Evolutionary conservation across 1,140 invertebrate species (phyloP).

Genomic region (Tenebrio molitor): DNA sequence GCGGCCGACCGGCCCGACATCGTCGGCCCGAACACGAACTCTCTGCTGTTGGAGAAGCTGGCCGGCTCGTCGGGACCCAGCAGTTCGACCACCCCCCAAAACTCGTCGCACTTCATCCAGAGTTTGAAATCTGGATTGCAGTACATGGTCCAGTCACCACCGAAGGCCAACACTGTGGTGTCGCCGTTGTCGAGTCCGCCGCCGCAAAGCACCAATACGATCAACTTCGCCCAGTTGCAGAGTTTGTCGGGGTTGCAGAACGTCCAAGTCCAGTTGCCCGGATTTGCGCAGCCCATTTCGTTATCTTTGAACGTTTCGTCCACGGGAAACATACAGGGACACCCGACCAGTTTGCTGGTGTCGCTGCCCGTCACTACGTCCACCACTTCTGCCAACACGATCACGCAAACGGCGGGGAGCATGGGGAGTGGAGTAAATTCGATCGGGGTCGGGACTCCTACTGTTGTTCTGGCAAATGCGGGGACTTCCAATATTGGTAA

Average conservation of each 20-base stretch:
- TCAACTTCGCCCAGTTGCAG: slow-evolving; percentile 82
- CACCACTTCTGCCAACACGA: slow-evolving; percentile 65
- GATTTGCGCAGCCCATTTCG: slow-evolving; percentile 83
- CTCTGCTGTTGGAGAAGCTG: slow-evolving; percentile 71
- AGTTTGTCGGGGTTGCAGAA: slow-evolving; percentile 83
- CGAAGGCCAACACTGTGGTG: slow-evolving; percentile 61
- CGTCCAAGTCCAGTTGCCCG: slow-evolving; percentile 84
- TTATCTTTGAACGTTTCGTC: slow-evolving; percentile 79
- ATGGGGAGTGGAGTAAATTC: slow-evolving; percentile 64
- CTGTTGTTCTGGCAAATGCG: slow-evolving; percentile 70
- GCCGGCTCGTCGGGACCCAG: slow-evolving; percentile 67
- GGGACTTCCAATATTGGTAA: slow-evolving; percentile 73
- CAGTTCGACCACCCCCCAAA: slow-evolving; percentile 32
- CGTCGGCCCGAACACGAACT: slow-evolving; percentile 70
- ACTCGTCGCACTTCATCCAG: slow-evolving; percentile 57
- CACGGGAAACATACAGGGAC: slow-evolving; percentile 66
- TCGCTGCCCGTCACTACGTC: slow-evolving; percentile 67
- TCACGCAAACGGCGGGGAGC: slow-evolving; percentile 62
- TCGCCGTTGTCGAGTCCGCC: slow-evolving; percentile 75
- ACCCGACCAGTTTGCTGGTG: slow-evolving; percentile 64
- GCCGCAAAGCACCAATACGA: slow-evolving; percentile 68
- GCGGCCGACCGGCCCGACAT: slow-evolving; percentile 72
- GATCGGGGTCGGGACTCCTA: slow-evolving; percentile 67
- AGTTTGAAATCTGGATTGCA: slow-evolving; percentile 55
- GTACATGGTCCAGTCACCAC: slow-evolving; percentile 59